Conservation (phyloP, 2,797 vertebrate species). For the Poecilia picta region DNA sequence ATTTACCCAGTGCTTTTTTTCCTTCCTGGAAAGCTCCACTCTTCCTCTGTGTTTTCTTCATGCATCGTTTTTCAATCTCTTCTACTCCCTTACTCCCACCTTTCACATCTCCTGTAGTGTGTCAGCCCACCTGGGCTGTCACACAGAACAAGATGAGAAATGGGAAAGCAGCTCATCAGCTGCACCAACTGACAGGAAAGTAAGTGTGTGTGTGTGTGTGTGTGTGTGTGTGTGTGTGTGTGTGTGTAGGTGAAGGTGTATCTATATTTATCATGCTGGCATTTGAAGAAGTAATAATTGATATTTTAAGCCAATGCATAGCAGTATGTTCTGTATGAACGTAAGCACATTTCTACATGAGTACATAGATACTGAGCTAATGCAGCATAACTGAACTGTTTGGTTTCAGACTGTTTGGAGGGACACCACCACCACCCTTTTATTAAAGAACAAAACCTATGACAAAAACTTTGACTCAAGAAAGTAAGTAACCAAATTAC, state of each 20-base stretch:
- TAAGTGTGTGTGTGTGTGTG: conserved; percentile 22
- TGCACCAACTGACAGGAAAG: conserved; percentile 63
- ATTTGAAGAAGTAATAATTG: conserved; percentile 12
- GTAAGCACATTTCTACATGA: background rate
- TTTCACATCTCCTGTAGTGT: conserved; percentile 72
- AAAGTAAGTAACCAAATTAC: background rate
- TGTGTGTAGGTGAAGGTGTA: conserved; percentile 4
- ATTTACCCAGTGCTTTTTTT: conserved; percentile 51
- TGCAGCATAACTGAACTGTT: background rate
- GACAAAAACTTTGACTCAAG: background rate
- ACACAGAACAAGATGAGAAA: conserved; percentile 71
- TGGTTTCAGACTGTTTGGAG: background rate
- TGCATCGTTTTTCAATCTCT: conserved; percentile 33
- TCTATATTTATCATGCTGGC: conserved; percentile 19
- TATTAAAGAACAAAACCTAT: background rate
- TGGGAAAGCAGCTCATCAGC: conserved; percentile 74
- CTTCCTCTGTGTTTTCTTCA: conserved; percentile 17
- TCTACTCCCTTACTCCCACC: conserved; percentile 29
- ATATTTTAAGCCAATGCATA: conserved; percentile 22
- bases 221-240: background rate
- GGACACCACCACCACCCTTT: background rate
- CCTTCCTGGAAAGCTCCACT: conserved; percentile 12
- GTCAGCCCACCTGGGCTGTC: conserved; percentile 73
- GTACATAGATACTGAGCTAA: background rate
- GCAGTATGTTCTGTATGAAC: background rate